Evolutionary conservation across 2,113 vertebrate species (phyloP).

Genomic region (Protobothrops flavoviridis): DNA sequence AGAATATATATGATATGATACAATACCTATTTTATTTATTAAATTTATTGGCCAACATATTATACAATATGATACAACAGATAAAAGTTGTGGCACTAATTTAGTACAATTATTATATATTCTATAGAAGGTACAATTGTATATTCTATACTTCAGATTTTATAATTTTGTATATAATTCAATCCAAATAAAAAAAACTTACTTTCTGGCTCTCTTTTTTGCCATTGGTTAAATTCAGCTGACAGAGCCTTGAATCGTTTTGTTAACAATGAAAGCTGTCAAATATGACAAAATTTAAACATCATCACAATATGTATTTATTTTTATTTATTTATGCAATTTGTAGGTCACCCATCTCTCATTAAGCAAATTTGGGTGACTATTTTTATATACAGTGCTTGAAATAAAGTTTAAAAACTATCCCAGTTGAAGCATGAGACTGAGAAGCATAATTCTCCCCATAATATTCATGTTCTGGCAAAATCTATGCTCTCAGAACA

Average conservation of each 20-base stretch:
- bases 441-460: neutral
- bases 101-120: neutral
- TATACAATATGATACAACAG: neutral
- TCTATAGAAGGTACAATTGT: neutral
- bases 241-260: slow-evolving; percentile 51
- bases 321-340: neutral
- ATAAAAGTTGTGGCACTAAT: neutral
- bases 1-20: neutral
- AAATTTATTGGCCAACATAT: neutral
- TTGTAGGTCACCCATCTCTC: neutral
- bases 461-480: neutral
- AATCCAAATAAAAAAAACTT: slow-evolving; percentile 49
- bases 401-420: neutral
- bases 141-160: neutral
- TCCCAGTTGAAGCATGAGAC: neutral
- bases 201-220: slow-evolving; percentile 65
- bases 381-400: neutral
- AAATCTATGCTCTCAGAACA: neutral
- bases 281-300: slow-evolving; percentile 44
- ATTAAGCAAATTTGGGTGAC: neutral
- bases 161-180: neutral
- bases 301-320: slow-evolving; percentile 6
- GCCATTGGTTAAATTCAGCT: slow-evolving; percentile 56
- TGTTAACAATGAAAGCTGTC: slow-evolving; percentile 62
- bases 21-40: neutral